These are phyloP conservation scores for Malachius bipustulatus DNA, from an alignment of 2,888 invertebrate species.

Conservation along the genomic window DNA sequence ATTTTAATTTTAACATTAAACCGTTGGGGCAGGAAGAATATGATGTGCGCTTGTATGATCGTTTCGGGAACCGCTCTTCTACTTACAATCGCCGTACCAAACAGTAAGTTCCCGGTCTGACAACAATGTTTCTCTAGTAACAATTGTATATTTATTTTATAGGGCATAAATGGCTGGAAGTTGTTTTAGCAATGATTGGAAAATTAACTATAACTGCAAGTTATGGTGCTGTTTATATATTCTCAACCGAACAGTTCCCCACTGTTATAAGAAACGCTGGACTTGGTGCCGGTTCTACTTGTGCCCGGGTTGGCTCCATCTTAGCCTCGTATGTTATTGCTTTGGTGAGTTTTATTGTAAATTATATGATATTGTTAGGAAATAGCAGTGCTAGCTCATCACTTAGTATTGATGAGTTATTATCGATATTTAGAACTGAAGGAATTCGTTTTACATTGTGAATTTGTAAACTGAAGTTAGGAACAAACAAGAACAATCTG, in stretches of 20 bases:
- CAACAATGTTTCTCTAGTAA: not conserved
- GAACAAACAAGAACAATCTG: too few species aligned
- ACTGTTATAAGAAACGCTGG: slow-evolving; percentile 57
- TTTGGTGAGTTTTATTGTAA: slow-evolving; percentile 41
- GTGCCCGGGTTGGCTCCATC: slow-evolving; percentile 50
- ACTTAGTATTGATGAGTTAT: too few species aligned
- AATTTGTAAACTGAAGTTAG: too few species aligned
- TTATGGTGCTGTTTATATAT: slow-evolving; percentile 61
- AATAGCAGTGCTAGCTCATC: too few species aligned
- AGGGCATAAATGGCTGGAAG: slow-evolving; percentile 45
- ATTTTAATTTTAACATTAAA: slow-evolving; percentile 55
- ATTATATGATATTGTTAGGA: too few species aligned
- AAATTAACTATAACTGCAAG: slow-evolving; percentile 62
- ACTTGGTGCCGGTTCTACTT: slow-evolving; percentile 50
- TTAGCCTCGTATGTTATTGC: slow-evolving; percentile 48
- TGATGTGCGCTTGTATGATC: slow-evolving; percentile 57
- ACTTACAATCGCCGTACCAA: slow-evolving; percentile 46
- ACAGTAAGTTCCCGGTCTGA: slow-evolving; percentile 38
- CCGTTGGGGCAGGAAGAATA: slow-evolving; percentile 54
- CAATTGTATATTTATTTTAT: not conserved
- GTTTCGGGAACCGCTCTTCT: slow-evolving; percentile 48
- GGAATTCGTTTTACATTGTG: too few species aligned
- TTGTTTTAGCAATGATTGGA: slow-evolving; percentile 55
- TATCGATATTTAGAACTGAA: too few species aligned
- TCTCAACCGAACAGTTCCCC: slow-evolving; percentile 64